These are phyloP conservation scores for Lepidurus apus DNA, from an alignment of 1,140 invertebrate genomes.

Conservation along the genomic window DNA sequence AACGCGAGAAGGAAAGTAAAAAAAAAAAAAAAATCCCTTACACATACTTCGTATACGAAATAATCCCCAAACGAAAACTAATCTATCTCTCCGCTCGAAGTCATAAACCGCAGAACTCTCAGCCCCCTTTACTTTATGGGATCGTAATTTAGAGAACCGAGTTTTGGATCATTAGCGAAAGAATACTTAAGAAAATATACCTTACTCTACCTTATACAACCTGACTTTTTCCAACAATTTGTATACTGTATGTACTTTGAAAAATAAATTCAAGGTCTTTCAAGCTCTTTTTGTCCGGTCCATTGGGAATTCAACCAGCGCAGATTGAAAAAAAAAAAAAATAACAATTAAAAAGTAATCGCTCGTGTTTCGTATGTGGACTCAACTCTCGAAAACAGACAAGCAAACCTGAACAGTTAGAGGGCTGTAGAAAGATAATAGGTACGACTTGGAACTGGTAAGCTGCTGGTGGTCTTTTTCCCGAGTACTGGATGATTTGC, in stretches of 20 bases:
- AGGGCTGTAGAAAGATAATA: no score
- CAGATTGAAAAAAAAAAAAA: not conserved
- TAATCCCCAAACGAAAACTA: not conserved
- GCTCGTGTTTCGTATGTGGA: not conserved
- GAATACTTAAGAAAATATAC: not conserved
- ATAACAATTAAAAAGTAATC: not conserved
- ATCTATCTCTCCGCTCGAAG: not conserved
- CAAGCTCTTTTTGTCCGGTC: no score
- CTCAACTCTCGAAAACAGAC: constrained; percentile 4
- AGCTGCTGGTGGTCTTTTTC: not conserved
- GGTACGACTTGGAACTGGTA: not conserved
- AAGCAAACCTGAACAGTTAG: not conserved
- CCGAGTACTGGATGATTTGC: constrained; percentile 9
- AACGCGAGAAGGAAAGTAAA: not conserved
- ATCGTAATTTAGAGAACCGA: not conserved
- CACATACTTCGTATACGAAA: not conserved
- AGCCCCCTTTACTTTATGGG: not conserved
- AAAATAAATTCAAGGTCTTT: no score
- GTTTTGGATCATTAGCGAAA: not conserved
- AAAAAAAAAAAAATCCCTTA: not conserved
- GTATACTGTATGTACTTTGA: no score
- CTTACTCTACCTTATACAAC: no score
- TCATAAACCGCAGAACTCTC: not conserved
- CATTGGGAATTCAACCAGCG: no score
- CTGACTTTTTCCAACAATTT: no score